Percentiles rank a stretch among this genome's conserved stretches.
Evolutionary conservation across 2,888 invertebrate species (phyloP).

Genomic region (Lasioglossum malachurum): DNA sequence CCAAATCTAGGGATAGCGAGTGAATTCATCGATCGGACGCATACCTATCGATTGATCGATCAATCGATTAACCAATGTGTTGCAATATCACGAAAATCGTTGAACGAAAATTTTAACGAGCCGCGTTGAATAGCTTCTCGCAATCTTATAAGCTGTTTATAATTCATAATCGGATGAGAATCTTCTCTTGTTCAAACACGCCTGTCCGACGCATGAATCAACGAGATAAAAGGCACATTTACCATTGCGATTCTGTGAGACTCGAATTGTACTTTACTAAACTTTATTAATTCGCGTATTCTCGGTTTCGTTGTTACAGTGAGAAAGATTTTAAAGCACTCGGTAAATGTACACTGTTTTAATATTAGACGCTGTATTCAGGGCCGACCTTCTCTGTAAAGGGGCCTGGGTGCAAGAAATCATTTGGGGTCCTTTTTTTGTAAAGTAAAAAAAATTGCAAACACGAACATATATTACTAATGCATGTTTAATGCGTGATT

Average conservation of each 20-base stretch:
- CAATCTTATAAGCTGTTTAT: background rate
- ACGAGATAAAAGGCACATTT: slow-evolving; percentile 11
- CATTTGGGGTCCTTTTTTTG: no score
- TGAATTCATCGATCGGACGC: background rate
- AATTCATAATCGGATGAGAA: background rate
- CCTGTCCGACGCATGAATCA: slow-evolving; percentile 2
- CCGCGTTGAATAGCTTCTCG: background rate
- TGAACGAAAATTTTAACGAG: slow-evolving; percentile 1
- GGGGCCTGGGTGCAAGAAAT: no score
- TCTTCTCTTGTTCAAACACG: slow-evolving; percentile 8
- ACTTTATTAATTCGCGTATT: background rate
- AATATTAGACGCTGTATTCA: no score
- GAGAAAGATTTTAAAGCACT: no score
- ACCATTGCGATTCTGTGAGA: background rate
- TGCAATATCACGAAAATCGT: background rate
- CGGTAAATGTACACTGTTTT: no score
- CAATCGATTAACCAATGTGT: background rate
- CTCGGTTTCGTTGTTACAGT: no score
- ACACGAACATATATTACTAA: no score
- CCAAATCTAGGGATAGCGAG: background rate
- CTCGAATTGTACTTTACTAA: background rate
- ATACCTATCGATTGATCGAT: background rate
- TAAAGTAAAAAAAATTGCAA: no score
- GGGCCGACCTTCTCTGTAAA: no score
- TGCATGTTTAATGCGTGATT: no score